Conservation (phyloP, 2,113 vertebrate species). For the Damaliscus lunatus region DNA sequence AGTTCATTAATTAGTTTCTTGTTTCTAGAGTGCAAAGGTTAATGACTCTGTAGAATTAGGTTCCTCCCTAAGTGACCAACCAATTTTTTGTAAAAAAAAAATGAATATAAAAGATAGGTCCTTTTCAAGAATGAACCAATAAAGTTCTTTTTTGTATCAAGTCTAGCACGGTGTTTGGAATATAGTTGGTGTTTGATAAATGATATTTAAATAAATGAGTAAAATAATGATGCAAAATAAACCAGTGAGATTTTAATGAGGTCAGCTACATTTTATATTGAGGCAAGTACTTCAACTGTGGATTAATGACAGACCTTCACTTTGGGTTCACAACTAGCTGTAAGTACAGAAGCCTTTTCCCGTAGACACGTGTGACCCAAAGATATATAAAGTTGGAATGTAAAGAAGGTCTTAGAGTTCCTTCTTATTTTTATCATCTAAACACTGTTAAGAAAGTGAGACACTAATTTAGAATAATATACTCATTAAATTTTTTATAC, state of each 20-base stretch:
- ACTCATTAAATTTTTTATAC: not conserved
- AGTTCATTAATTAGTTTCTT: not conserved
- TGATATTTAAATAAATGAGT: not conserved
- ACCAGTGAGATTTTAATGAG: not conserved
- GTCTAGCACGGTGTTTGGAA: not conserved
- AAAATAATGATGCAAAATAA: not conserved
- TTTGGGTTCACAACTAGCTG: not conserved
- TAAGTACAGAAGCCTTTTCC: not conserved
- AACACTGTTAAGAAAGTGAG: not conserved
- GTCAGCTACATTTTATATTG: not conserved
- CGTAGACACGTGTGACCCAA: not conserved
- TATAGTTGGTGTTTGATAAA: not conserved
- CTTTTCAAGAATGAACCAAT: not conserved
- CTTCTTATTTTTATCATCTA: not conserved
- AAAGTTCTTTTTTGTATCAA: not conserved
- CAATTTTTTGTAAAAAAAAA: not conserved
- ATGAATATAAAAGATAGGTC: not conserved
- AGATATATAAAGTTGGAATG: not conserved
- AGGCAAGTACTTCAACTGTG: not conserved
- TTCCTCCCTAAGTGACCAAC: not conserved
- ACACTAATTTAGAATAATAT: not conserved
- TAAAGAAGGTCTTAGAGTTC: not conserved
- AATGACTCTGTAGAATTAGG: not conserved
- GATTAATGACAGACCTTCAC: not conserved
- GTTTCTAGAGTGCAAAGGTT: not conserved